Percentiles rank a stretch among this genome's conserved stretches.
phyloP scores from a whole-genome alignment of 2,797 vertebrate species.

The Eptatretus atami region DNA sequence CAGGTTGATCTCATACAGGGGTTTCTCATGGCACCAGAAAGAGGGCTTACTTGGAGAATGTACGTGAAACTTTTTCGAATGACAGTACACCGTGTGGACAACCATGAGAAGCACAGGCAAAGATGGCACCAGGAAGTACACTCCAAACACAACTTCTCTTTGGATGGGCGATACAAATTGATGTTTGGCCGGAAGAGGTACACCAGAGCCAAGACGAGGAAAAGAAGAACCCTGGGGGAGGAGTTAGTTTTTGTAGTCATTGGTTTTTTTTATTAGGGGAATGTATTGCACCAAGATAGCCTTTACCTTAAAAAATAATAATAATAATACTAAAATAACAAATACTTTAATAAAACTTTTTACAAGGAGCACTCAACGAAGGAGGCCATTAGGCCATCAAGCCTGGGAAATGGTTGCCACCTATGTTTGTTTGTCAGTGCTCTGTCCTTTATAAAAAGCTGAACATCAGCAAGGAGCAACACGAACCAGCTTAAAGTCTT shows the following conservation, averaged over 20 bases:
- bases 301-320: background rate
- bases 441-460: no score
- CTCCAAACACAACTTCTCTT: constrained; percentile 91
- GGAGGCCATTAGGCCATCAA: no score
- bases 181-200: constrained; percentile 98
- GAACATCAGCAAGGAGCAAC: no score
- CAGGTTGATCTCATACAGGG: no score
- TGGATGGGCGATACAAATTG: constrained; percentile 86
- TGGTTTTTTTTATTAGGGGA: background rate
- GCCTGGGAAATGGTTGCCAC: no score
- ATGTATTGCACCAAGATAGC: constrained; percentile 8
- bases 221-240: constrained; percentile 52
- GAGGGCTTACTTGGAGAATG: constrained; percentile 73
- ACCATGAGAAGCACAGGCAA: constrained; percentile 93
- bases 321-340: background rate
- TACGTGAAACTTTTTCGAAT: constrained; percentile 63
- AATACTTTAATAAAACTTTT: no score
- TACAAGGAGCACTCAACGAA: background rate
- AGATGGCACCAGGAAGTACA: constrained; percentile 85
- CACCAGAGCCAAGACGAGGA: constrained; percentile 69
- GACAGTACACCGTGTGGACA: constrained; percentile 97
- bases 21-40: background rate
- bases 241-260: no score
- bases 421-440: no score
- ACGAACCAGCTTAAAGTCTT: background rate